These are phyloP conservation scores for Sphyrna mokarran DNA, from an alignment of 2,113 vertebrate species.

Conservation along the genomic window DNA sequence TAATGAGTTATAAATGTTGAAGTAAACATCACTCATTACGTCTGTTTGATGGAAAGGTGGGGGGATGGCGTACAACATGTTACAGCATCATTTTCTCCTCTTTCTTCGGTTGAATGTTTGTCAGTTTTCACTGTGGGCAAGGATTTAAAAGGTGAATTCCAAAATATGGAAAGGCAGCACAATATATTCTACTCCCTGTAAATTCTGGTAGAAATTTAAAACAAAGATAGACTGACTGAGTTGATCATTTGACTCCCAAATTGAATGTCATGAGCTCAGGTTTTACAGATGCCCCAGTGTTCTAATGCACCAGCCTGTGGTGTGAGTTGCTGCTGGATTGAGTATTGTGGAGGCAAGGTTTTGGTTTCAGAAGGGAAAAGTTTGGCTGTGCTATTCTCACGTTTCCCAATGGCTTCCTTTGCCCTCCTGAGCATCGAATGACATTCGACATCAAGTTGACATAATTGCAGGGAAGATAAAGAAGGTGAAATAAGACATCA, in stretches of 20 bases:
- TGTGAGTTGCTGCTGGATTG: not conserved
- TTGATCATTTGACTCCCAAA: not conserved
- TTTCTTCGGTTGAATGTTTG: not conserved
- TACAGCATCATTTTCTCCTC: not conserved
- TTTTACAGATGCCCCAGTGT: not conserved
- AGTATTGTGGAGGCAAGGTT: not conserved
- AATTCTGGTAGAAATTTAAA: not conserved
- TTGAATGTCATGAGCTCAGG: not conserved
- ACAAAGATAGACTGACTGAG: not conserved
- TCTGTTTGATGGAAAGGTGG: not conserved
- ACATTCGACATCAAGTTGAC: not conserved
- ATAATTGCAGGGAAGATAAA: not conserved
- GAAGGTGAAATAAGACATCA: not conserved
- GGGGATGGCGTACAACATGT: too few relatives aligned
- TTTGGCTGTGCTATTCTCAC: not conserved
- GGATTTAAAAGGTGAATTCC: not conserved
- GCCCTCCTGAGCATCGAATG: not conserved
- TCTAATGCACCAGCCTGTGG: not conserved
- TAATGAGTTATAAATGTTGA: slow-evolving; percentile 2
- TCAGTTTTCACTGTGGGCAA: not conserved
- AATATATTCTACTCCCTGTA: not conserved
- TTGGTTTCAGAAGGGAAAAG: not conserved
- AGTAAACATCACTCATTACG: not conserved
- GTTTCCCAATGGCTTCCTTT: not conserved
- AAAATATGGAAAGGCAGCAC: not conserved